phyloP scores from a whole-genome alignment of 2,797 vertebrate genomes.

The Leuciscus waleckii region DNA sequence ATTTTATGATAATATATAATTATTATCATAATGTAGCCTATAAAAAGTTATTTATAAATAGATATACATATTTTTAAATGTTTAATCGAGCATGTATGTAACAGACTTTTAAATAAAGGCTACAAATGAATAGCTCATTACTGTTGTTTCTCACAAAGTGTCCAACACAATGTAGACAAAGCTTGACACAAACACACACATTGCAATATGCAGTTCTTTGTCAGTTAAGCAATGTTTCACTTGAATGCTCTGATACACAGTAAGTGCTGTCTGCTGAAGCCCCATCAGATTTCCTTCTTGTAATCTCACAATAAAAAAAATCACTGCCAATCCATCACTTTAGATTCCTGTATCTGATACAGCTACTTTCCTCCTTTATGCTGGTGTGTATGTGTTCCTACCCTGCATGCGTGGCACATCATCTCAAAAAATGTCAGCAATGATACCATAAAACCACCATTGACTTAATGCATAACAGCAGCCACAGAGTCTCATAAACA shows the following conservation, averaged over 20 bases:
- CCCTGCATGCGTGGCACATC: background rate
- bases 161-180: background rate
- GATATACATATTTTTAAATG: no score
- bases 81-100: no score
- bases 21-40: no score
- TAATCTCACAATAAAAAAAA: background rate
- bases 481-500: background rate
- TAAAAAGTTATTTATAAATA: no score
- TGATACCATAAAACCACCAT: background rate
- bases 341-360: background rate
- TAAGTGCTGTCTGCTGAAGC: background rate
- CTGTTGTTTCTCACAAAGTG: background rate
- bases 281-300: background rate
- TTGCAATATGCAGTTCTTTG: background rate
- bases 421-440: background rate
- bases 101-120: no score
- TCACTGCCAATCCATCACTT: background rate
- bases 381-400: conserved; percentile 27
- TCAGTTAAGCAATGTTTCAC: background rate
- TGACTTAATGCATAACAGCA: background rate
- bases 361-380: background rate
- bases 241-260: background rate
- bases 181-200: background rate
- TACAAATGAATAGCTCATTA: no score
- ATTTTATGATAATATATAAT: no score